A percentile compares a stretch with the other conserved stretches of the same genome.
Conservation (phyloP, 1,140 invertebrate species). For the Caerostris darwini region DNA sequence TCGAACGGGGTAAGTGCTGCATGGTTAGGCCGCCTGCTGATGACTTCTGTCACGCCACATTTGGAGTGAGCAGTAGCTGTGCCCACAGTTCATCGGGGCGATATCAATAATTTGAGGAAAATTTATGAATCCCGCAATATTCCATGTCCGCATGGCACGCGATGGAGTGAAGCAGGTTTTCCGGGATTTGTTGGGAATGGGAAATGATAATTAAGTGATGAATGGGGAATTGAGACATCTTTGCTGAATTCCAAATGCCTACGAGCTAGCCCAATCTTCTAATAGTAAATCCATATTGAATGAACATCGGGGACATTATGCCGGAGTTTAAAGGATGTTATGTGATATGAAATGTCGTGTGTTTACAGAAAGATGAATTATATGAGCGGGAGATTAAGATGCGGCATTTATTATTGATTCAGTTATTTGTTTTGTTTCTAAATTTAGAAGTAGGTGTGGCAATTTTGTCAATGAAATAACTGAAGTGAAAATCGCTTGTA, state of each 20-base stretch:
- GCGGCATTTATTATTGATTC: too few relatives aligned
- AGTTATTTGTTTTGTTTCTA: too few relatives aligned
- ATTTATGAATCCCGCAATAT: not conserved
- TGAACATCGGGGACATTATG: not conserved
- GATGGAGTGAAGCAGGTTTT: not conserved
- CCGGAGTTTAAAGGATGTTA: too few relatives aligned
- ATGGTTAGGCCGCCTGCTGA: not conserved
- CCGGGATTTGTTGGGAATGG: not conserved
- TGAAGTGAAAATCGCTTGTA: too few relatives aligned
- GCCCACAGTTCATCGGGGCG: not conserved
- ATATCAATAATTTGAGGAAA: slow-evolving; percentile 25
- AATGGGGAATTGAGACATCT: not conserved
- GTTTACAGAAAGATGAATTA: too few relatives aligned
- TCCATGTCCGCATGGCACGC: not conserved
- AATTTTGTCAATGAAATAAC: too few relatives aligned
- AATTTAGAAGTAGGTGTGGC: too few relatives aligned
- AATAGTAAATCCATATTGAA: not conserved
- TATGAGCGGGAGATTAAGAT: too few relatives aligned
- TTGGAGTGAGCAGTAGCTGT: not conserved
- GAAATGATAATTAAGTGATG: slow-evolving; percentile 17
- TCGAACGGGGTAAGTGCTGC: not conserved
- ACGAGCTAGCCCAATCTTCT: not conserved
- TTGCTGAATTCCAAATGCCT: not conserved
- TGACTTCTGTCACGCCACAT: slow-evolving; percentile 1
- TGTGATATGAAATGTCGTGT: too few relatives aligned